Percentiles rank a stretch among this genome's conserved stretches.
phyloP scores from a whole-genome alignment of 2,797 vertebrate species.

The Sebastes taczanowskii region DNA sequence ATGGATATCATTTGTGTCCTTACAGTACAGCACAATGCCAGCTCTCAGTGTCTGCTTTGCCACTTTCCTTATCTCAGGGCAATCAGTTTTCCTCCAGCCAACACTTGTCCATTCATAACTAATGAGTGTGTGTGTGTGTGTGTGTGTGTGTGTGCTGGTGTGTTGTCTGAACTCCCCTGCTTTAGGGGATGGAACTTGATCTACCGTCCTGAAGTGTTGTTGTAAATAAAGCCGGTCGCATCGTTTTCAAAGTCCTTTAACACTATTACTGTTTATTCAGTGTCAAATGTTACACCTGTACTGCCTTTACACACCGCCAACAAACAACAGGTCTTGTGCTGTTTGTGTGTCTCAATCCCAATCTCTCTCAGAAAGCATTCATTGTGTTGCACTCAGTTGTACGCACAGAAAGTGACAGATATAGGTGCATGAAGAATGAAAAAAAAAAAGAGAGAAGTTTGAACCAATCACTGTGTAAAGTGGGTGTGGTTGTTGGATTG shows the following conservation, averaged over 20 bases:
- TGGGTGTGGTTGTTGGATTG: neutral
- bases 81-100: slow-evolving; percentile 36
- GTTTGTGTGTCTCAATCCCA: neutral
- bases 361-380: neutral
- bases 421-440: neutral
- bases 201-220: neutral
- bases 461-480: neutral
- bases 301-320: neutral
- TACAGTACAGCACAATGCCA: slow-evolving; percentile 41
- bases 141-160: neutral
- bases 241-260: neutral
- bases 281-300: neutral
- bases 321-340: too few species aligned
- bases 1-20: neutral
- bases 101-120: slow-evolving; percentile 43
- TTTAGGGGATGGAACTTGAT: neutral
- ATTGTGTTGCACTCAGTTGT: neutral
- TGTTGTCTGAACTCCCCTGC: neutral
- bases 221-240: slow-evolving; percentile 3
- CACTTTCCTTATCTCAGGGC: slow-evolving; percentile 32
- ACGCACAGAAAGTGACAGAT: neutral
- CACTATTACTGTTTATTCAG: neutral
- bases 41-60: slow-evolving; percentile 27
- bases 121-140: neutral
- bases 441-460: neutral